Percentiles rank a stretch among this genome's conserved stretches.
Evolutionary conservation across 1,140 invertebrate genomes (phyloP).

Genomic region (Sitobion miscanthi): DNA sequence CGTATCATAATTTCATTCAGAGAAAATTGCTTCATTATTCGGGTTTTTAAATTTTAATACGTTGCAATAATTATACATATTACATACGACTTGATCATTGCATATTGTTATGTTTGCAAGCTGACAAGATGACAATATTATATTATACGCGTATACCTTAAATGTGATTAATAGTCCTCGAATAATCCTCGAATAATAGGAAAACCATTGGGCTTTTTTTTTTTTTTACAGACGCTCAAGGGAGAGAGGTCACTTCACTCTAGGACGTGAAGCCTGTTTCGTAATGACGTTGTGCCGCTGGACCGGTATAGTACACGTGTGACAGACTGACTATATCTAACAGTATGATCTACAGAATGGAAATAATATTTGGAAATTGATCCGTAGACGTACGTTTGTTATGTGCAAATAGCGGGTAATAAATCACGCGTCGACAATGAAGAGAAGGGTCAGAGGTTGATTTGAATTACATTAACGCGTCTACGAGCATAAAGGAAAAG

Average conservation of each 20-base stretch:
- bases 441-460: constrained; percentile 7
- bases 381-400: not conserved
- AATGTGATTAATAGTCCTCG: not conserved
- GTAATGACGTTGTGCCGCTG: not conserved
- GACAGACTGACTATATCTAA: not conserved
- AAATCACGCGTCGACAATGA: constrained; percentile 29
- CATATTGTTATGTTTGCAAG: not conserved
- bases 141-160: not conserved
- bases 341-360: not conserved
- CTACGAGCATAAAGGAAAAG: not conserved
- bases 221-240: not conserved
- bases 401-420: constrained; percentile 11
- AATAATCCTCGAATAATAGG: not conserved
- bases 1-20: not conserved
- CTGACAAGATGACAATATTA: not conserved
- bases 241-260: not conserved
- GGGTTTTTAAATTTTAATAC: not conserved
- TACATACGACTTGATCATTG: not conserved
- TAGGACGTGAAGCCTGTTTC: not conserved
- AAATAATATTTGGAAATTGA: not conserved
- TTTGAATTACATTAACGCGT: constrained; percentile 5
- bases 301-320: not conserved
- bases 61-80: not conserved
- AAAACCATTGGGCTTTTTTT: not conserved
- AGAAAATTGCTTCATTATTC: not conserved